phyloP scores from a whole-genome alignment of 2,113 vertebrate genomes.

The Pteruthius melanotis region DNA sequence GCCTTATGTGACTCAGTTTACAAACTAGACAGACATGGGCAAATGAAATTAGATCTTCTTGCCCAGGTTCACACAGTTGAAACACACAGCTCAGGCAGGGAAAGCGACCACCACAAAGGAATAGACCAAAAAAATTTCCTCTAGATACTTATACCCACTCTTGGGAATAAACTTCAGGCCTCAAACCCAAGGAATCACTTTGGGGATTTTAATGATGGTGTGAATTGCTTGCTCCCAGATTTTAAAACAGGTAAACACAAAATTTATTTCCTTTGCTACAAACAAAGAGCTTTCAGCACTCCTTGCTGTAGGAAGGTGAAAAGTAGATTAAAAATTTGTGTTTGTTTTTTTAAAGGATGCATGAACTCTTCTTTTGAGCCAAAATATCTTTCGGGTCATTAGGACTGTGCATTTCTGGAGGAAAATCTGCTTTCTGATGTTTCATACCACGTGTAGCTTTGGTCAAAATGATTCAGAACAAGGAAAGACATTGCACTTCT shows the following conservation, averaged over 20 bases:
- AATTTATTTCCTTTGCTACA: background rate
- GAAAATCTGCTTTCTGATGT: background rate
- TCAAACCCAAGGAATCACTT: background rate
- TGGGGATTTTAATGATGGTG: background rate
- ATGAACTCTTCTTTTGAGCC: background rate
- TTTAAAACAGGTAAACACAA: background rate
- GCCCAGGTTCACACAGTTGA: background rate
- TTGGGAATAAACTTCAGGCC: background rate
- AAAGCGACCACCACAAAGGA: background rate
- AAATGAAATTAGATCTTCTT: background rate
- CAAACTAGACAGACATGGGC: background rate
- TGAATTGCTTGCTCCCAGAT: background rate
- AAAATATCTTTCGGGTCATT: background rate
- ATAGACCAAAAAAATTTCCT: background rate
- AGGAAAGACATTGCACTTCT: background rate
- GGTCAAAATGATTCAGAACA: background rate
- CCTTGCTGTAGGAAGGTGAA: background rate
- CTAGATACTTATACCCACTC: background rate
- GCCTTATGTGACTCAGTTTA: background rate
- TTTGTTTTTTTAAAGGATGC: background rate
- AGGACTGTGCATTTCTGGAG: background rate
- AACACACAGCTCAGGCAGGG: background rate
- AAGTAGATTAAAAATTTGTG: background rate
- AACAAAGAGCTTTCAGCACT: background rate
- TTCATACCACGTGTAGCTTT: background rate